Evolutionary conservation across 2,797 vertebrate genomes (phyloP), one percentile per base, ranked within the genome.

Genomic region (Pogoniulus pusillus): DNA sequence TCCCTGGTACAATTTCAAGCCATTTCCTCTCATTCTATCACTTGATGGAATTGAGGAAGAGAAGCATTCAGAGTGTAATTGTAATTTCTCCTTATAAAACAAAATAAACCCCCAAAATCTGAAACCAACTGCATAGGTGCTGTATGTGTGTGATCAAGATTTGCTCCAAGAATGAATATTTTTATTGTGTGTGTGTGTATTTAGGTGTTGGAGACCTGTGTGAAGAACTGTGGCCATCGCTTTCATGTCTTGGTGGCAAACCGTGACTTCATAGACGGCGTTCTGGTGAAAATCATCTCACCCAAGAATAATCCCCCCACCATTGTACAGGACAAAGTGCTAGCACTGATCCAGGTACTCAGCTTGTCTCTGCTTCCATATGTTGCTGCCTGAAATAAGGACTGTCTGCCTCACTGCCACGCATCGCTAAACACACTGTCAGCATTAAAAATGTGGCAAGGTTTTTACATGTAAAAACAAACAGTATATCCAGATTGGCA

Each of bases 201-300:
- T 39, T 94, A 99, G 99, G 99, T 99, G 62, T 96, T 99, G 88
- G 99, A 99, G 96, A 99, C 99, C 0, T 99, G 99, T 66, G 99
- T 99, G 87, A 99, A 99, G 97, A 99, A 99, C 98, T 99, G 99
- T 14, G 99, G 99, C 87, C 99, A 99, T 96, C 99, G 99, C 72
- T 99, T 99, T 93, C 99, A 99, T 2, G 95, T 98, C 54, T 98
- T 99, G 2, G 98, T 99, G 94, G 98, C 99, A 34, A 99, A 98
- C 95, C 98, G 99, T 54, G 99, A 99, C 95, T 99, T 99, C 96
- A 98, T 99, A 5, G 99, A 99, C 10, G 98, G 98, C 0, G 98
- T 99, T 20, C 98, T 99, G 57, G 99, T 99, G 94, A 99, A 98
- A 97, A 98, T 99, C 85, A 99, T 99, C 97, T 99, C 99, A 2